phyloP scores from a whole-genome alignment of 2,797 vertebrate genomes.

The Jordanella pulchra region DNA sequence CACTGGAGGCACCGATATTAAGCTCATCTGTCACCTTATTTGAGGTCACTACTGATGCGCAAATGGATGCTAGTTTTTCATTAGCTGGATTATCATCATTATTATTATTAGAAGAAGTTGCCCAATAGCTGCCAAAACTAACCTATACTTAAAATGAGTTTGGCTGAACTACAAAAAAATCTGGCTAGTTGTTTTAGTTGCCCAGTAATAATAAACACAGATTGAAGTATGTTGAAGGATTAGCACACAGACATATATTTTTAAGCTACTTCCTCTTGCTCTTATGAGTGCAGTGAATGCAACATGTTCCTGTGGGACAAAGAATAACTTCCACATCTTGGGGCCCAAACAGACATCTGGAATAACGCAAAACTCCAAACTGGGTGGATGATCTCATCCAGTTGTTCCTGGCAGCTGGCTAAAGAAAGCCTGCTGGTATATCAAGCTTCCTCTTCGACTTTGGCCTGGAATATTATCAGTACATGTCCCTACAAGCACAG shows the following conservation, averaged over 20 bases:
- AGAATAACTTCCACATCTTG: conserved; percentile 58
- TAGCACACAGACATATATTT: background rate
- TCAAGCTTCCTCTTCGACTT: conserved; percentile 58
- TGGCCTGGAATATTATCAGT: conserved; percentile 42
- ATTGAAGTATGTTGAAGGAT: conserved; percentile 8
- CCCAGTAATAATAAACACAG: background rate
- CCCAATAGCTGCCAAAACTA: background rate
- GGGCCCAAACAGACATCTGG: conserved; percentile 56
- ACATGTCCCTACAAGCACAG: conserved; percentile 67
- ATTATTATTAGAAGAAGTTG: background rate
- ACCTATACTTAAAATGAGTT: background rate
- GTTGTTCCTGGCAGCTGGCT: conserved; percentile 59
- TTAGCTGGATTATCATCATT: background rate
- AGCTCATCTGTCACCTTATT: background rate
- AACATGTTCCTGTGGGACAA: conserved; percentile 51
- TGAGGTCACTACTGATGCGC: background rate
- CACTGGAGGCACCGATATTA: too few relatives aligned
- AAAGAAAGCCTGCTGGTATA: conserved; percentile 52
- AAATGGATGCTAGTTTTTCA: background rate
- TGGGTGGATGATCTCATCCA: conserved; percentile 61
- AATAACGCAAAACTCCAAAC: conserved; percentile 49
- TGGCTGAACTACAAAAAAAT: background rate
- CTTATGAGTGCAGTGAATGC: conserved; percentile 37
- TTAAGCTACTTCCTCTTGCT: conserved; percentile 50
- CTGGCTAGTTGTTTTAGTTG: background rate